Evolutionary conservation across 2,888 invertebrate genomes (phyloP).

Genomic region (Parnassius smintheus): DNA sequence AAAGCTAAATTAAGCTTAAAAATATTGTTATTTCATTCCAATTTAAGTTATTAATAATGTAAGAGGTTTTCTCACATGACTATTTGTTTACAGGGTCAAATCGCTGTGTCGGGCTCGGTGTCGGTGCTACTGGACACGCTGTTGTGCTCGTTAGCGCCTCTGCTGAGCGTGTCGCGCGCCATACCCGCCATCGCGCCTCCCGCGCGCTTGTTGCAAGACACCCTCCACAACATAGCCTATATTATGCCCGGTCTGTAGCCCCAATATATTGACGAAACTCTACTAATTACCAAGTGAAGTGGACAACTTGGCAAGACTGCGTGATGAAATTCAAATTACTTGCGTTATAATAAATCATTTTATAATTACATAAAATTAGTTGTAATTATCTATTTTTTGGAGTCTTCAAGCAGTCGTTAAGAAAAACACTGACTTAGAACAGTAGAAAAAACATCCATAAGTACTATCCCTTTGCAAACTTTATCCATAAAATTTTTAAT

Average conservation of each 20-base stretch:
- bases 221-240: conserved; percentile 96
- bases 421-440: too few relatives aligned
- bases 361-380: neutral
- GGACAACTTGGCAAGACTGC: neutral
- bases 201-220: conserved; percentile 79
- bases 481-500: too few relatives aligned
- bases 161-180: conserved; percentile 92
- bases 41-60: too few relatives aligned
- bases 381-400: too few relatives aligned
- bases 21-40: too few relatives aligned
- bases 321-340: neutral
- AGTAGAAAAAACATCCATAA: too few relatives aligned
- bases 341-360: neutral
- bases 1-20: too few relatives aligned
- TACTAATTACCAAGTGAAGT: neutral
- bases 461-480: too few relatives aligned
- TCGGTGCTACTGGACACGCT: conserved; percentile 96
- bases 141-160: conserved; percentile 93
- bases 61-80: too few relatives aligned
- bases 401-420: too few relatives aligned
- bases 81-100: conserved; percentile 73
- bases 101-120: conserved; percentile 96
- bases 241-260: conserved; percentile 85
- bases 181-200: conserved; percentile 87
- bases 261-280: neutral